A percentile compares a stretch with the other conserved stretches of the same genome.
phyloP scores from a whole-genome alignment of 2,888 invertebrate species.

The Watsonalla binaria region DNA sequence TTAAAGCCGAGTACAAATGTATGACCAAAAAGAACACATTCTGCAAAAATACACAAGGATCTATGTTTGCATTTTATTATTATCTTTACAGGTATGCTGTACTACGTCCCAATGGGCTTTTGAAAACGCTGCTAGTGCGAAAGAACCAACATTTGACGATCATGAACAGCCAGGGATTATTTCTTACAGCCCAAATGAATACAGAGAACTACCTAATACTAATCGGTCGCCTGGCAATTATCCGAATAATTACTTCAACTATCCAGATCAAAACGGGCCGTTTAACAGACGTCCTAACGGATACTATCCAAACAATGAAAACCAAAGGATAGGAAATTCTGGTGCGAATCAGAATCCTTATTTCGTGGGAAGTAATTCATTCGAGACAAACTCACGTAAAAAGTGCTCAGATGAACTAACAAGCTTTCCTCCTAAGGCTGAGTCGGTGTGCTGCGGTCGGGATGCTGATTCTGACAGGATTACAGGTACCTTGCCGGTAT shows the following conservation, averaged over 20 bases:
- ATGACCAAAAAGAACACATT: neutral
- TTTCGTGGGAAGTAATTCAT: constrained; percentile 7
- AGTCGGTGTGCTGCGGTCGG: constrained; percentile 57
- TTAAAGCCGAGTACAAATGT: neutral
- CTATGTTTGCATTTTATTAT: constrained; percentile 5
- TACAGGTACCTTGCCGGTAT: constrained; percentile 36
- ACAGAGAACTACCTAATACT: neutral
- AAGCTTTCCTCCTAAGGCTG: constrained; percentile 48
- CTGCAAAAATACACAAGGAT: constrained; percentile 1
- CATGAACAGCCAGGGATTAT: neutral
- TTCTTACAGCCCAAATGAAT: neutral
- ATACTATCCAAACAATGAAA: neutral
- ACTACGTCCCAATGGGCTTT: constrained; percentile 34
- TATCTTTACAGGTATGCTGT: constrained; percentile 48
- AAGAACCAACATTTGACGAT: neutral
- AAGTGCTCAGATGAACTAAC: constrained; percentile 40
- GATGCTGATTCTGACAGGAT: constrained; percentile 51
- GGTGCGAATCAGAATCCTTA: constrained; percentile 1
- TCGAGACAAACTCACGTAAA: constrained; percentile 15
- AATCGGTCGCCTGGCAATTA: neutral
- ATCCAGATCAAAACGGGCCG: neutral
- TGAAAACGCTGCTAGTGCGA: constrained; percentile 4
- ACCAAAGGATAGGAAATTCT: neutral
- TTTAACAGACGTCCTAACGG: neutral
- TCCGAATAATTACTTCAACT: neutral